Base-by-base conservation (phyloP, 2,797 vertebrate genomes). In the Adelosebastes latens region DNA sequence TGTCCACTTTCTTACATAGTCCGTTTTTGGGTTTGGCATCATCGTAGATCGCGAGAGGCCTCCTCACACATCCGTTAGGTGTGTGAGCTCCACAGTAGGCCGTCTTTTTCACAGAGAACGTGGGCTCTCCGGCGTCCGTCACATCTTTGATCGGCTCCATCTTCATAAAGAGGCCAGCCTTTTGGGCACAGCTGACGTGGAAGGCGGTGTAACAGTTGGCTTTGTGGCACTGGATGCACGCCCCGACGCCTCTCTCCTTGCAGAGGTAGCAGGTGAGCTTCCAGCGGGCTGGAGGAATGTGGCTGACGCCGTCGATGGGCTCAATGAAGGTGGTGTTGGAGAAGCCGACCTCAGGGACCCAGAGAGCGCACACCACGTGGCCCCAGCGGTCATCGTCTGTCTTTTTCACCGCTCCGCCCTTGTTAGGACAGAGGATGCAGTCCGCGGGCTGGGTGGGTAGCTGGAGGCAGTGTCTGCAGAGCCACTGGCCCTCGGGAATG, bases 231-330 rank as follows among this genome's bases (percentile, higher is more conserved):
- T 99, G 98, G 89, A 99, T 99, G 89, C 98, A 99, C 66, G 98
- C 98, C 24, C 98, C 98, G 7, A 98, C 96, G 1, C 97, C 97
- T 87, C 97, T 99, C 94, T 99, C 96, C 95, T 99, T 99, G 89
- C 98, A 99, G 94, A 99, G 97, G 96, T 99, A 99, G 96, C 98
- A 99, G 2, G 97, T 98, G 91, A 99, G 97, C 93, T 98, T 99
- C 98, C 98, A 99, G 89, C 98, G 96, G 25, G 98, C 98, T 0
- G 97, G 96, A 5, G 98, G 98, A 83, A 99, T 99, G 95, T 98
- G 97, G 88, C 95, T 90, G 80, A 99, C 95, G 10, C 98, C 97
- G 3, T 99, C 98, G 5, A 99, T 99, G 90, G 98, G 98, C 84
- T 99, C 98, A 18, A 99, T 98, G 94, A 99, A 99, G 84, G 98